These are phyloP conservation scores for Chamaea fasciata DNA, from an alignment of 2,113 vertebrate species.

Conservation along the genomic window DNA sequence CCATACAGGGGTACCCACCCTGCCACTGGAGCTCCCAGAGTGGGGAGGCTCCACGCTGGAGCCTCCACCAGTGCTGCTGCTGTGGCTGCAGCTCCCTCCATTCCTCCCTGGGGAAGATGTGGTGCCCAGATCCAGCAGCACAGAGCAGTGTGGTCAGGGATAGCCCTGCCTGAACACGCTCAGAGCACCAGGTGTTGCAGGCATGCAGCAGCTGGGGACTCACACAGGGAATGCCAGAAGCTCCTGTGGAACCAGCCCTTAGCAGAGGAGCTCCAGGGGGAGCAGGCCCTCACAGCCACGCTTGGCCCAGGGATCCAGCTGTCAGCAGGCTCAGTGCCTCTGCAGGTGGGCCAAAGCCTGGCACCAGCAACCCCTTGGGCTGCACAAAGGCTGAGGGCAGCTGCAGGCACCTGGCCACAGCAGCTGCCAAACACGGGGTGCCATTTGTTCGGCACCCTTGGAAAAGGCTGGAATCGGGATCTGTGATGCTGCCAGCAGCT, in stretches of 20 bases:
- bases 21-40: fast-evolving
- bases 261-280: fast-evolving
- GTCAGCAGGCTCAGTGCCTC: background rate
- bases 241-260: background rate
- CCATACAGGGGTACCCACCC: fast-evolving
- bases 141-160: fast-evolving
- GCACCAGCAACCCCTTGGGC: fast-evolving
- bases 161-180: background rate
- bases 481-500: fast-evolving
- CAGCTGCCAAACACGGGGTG: background rate
- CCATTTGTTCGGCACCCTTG: background rate
- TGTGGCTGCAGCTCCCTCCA: background rate
- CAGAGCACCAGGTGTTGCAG: background rate
- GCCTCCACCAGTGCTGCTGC: background rate
- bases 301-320: background rate
- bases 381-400: background rate
- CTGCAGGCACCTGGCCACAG: background rate
- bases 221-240: background rate
- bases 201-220: background rate
- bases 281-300: fast-evolving
- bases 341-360: background rate
- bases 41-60: background rate
- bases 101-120: background rate
- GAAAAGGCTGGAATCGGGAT: background rate
- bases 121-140: background rate